Percentiles rank a stretch among this genome's conserved stretches.
Conservation (phyloP, 2,888 invertebrate genomes). For the Erebia ligea region DNA sequence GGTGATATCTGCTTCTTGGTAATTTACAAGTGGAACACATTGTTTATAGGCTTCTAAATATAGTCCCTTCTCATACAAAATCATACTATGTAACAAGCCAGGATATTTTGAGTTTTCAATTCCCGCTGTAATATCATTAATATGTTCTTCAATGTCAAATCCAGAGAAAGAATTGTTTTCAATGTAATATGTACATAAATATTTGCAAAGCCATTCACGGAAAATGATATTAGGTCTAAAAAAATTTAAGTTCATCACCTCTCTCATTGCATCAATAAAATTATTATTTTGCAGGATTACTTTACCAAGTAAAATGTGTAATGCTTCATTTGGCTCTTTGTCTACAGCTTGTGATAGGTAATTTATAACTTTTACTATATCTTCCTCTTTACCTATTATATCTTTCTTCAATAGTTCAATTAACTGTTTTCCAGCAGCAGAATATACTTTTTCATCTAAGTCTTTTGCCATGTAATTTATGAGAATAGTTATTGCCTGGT, state of each 20-base stretch:
- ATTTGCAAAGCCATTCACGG: constrained; percentile 66
- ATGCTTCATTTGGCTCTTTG: constrained; percentile 53
- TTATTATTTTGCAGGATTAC: constrained; percentile 59
- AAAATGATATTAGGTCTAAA: constrained; percentile 59
- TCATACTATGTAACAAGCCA: constrained; percentile 84
- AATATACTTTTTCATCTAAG: constrained; percentile 46
- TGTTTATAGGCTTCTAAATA: constrained; percentile 81
- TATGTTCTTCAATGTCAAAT: constrained; percentile 75
- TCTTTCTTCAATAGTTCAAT: constrained; percentile 59
- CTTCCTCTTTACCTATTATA: constrained; percentile 52
- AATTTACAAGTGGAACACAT: constrained; percentile 72
- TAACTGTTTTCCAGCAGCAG: constrained; percentile 56
- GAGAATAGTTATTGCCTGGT: constrained; percentile 53
- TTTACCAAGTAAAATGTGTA: constrained; percentile 64
- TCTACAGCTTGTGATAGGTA: constrained; percentile 52
- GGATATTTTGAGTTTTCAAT: constrained; percentile 85
- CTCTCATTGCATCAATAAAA: constrained; percentile 53
- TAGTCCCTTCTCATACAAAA: constrained; percentile 76
- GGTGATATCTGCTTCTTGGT: constrained; percentile 63
- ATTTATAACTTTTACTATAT: constrained; percentile 53
- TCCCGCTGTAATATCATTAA: constrained; percentile 77
- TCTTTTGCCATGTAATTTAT: constrained; percentile 51
- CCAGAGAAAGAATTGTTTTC: constrained; percentile 57
- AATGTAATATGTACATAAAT: constrained; percentile 63
- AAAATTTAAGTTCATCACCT: constrained; percentile 58